phyloP scores from a whole-genome alignment of 2,113 vertebrate species.

The Prochilodus magdalenae region DNA sequence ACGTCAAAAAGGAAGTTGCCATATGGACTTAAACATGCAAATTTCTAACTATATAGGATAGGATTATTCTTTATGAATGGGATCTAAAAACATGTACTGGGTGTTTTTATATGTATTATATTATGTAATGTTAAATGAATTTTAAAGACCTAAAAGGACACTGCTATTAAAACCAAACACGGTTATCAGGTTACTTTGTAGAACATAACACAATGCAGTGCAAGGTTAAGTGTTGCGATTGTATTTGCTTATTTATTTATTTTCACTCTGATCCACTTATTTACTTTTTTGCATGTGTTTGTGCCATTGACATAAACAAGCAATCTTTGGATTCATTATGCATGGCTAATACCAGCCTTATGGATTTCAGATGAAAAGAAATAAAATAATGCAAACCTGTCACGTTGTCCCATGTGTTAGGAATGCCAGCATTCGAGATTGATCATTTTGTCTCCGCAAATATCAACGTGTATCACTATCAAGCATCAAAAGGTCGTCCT shows the following conservation, averaged over 20 bases:
- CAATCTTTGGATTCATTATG: conserved; percentile 39
- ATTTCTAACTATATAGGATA: conserved; percentile 85
- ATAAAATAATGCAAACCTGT: conserved; percentile 47
- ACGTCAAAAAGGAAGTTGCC: conserved; percentile 95
- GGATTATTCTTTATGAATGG: conserved; percentile 64
- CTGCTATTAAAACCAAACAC: background rate
- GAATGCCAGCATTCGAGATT: conserved; percentile 56
- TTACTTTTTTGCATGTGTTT: conserved; percentile 2
- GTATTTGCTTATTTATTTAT: background rate
- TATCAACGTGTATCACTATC: conserved; percentile 51
- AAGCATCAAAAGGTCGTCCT: conserved; percentile 56
- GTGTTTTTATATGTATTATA: background rate
- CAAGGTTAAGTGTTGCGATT: too few relatives aligned
- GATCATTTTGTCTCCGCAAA: conserved; percentile 60
- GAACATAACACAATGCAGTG: background rate
- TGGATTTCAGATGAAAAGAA: conserved; percentile 50
- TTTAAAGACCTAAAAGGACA: background rate
- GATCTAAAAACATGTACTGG: background rate
- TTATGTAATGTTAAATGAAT: background rate
- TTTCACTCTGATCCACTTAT: conserved; percentile 15
- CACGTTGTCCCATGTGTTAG: conserved; percentile 53
- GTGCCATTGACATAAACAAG: conserved; percentile 41
- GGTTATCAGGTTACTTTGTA: background rate
- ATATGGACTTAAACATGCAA: conserved; percentile 94
- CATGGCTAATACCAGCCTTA: conserved; percentile 47